These are phyloP conservation scores for Lasioglossum malachurum DNA, from an alignment of 2,888 invertebrate genomes.

Conservation along the genomic window DNA sequence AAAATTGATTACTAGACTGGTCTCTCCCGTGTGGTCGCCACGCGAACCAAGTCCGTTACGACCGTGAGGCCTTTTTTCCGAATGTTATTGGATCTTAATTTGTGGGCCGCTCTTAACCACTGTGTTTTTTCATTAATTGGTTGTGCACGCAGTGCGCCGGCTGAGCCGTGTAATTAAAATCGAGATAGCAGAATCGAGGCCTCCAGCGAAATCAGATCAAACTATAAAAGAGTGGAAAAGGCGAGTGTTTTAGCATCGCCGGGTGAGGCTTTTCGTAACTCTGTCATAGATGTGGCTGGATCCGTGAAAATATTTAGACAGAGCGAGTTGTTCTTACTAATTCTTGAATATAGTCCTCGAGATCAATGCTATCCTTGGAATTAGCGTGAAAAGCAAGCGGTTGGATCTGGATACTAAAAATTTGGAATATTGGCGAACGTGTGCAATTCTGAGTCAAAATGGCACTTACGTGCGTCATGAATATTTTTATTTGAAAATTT, in stretches of 20 bases:
- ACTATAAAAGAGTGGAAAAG: not conserved
- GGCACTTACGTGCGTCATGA: not conserved
- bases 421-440: not conserved
- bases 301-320: too few species aligned
- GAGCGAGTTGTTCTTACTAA: not conserved
- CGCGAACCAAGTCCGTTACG: slow-evolving; percentile 22
- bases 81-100: slow-evolving; percentile 13
- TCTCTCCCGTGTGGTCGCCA: slow-evolving; percentile 45
- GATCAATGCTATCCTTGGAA: not conserved
- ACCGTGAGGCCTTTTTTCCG: not conserved
- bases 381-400: not conserved
- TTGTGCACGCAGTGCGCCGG: not conserved
- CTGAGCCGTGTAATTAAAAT: not conserved
- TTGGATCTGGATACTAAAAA: not conserved
- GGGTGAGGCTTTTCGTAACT: too few species aligned
- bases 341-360: not conserved
- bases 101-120: not conserved
- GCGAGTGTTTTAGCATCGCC: not conserved
- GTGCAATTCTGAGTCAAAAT: too few species aligned
- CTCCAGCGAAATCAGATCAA: not conserved
- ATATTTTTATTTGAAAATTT: not conserved
- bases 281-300: too few species aligned
- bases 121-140: slow-evolving; percentile 1
- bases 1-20: slow-evolving; percentile 65
- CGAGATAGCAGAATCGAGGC: not conserved